Evolutionary conservation across 1,140 invertebrate genomes (phyloP), one percentile per base, ranked within the genome.

Genomic region (Drosophila lini): DNA sequence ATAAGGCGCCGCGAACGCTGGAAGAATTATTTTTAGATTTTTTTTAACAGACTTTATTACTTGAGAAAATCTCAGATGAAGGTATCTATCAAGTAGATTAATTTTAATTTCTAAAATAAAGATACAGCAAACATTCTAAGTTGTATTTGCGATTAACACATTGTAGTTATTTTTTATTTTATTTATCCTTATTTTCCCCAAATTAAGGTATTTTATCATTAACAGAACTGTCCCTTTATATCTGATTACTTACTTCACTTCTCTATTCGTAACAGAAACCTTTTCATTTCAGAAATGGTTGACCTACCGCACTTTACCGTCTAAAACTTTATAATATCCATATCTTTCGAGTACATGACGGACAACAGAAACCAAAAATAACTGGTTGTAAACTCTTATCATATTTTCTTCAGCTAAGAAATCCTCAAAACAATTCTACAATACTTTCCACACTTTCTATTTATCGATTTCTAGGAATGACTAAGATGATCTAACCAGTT

Each of bases 1-100:
- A 81, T 16, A 91, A 28, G 13, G 74, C 78, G n/a, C 85, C 85
- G 8, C 85, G 85, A 34, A 89, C 60, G 48, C 85, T 89, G 48
- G 5, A 62, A 74, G 22, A 25, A 44, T 10, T n/a, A 45, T 28
- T 25, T 11, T 6, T 5, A 3, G 15, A 57, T 6, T 41, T 25
- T 31, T 31, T 32, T 61, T 61, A 47, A 38, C 10, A 53, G 13
- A 36, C 0, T 28, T 28, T 5, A 28, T 28, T 22, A n/a, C 1
- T n/a, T 10, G 5, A 0, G 10, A 8, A 52, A 34, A 5, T 19
- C 1, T 3, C 1, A 11, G 9, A 0, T 13, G 2, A 15, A 19
- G 19, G 19, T 19, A 19, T 19, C 19, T 19, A 19, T 19, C 19
- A 19, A 19, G 19, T 19, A 19, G 19, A 19, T 19, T 19, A 19